phyloP scores from a whole-genome alignment of 2,888 invertebrate species.

The Stenotaenia linearis region DNA sequence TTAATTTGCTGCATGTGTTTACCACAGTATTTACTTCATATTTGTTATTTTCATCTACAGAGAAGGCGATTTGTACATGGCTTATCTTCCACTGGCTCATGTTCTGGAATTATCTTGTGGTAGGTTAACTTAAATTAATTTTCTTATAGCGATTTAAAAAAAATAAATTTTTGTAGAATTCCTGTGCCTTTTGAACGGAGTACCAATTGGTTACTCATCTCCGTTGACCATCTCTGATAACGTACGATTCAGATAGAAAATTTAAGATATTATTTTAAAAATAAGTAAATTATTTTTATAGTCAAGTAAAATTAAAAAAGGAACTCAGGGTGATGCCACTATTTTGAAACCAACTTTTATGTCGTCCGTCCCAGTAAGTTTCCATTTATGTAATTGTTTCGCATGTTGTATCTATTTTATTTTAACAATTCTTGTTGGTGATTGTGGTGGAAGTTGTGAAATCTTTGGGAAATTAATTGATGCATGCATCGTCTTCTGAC shows the following conservation, averaged over 20 bases:
- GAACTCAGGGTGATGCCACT: constrained; percentile 88
- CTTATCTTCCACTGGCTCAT: constrained; percentile 93
- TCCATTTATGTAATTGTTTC: too few relatives aligned
- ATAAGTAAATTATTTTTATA: constrained; percentile 22
- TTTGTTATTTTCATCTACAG: neutral
- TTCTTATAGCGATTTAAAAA: too few relatives aligned
- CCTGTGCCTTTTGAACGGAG: constrained; percentile 74
- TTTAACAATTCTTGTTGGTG: neutral
- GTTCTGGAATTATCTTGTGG: constrained; percentile 92
- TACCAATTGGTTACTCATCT: constrained; percentile 93
- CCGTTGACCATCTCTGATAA: constrained; percentile 67
- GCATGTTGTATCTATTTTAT: too few relatives aligned
- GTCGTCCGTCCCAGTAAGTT: constrained; percentile 84
- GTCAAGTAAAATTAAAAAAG: constrained; percentile 92
- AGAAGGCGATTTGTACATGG: constrained; percentile 74
- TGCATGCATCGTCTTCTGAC: too few relatives aligned
- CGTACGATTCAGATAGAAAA: too few relatives aligned
- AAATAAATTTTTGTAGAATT: constrained; percentile 49
- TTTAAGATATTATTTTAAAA: too few relatives aligned
- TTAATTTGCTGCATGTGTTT: neutral
- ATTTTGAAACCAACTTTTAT: constrained; percentile 87
- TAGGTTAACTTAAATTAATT: constrained; percentile 40
- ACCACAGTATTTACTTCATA: neutral
- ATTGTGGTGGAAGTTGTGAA: neutral
- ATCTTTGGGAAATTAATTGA: too few relatives aligned